Evolutionary conservation across 1,140 invertebrate species (phyloP), one percentile per base, ranked within the genome.

Genomic region (Drosophila lacertosa): DNA sequence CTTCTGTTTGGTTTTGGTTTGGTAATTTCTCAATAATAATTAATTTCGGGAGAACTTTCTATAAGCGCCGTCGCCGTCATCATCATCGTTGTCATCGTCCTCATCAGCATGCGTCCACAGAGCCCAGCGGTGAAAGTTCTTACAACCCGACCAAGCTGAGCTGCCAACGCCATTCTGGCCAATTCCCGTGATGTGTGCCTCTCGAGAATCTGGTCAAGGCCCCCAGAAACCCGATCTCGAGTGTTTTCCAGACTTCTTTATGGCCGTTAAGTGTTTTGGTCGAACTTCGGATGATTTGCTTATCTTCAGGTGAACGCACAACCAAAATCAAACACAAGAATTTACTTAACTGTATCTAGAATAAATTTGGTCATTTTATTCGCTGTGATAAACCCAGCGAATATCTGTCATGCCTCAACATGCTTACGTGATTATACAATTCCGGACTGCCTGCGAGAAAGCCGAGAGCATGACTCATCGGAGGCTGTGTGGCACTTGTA

Each of bases 341-440:
- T 89, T 78, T 88, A 88, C 82, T 88, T 88, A 88, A 88, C 82
- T 82, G 82, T 88, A 82, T 75, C 74, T 88, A 86, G 74, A 82
- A 81, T 74, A 69, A 32, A 53, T 81, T 59, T 50, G 60, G 5
- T 58, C 42, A 67, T 47, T 67, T 59, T 53, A 59, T 71, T 66
- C 45, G 32, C 44, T 33, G 11, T 20, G 24, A 39, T 29, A 64
- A 70, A 9, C 33, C 9, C 29, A 24, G 13, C 20, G 47, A 15
- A 20, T 39, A 9, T 64, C 26, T 72, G 51, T 65, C 22, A 24
- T 39, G 60, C 16, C 11, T 45, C 10, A 48, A 15, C 35, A 37
- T 48, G 24, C 66, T 79, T 72, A 60, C 18, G 13, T 26, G 35
- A 67, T 69, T 57, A 50, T 71, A 79, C 62, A 67, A 79, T 63